These are phyloP conservation scores for Geotrypetes seraphini DNA, from an alignment of 2,797 vertebrate species.

Conservation along the genomic window DNA sequence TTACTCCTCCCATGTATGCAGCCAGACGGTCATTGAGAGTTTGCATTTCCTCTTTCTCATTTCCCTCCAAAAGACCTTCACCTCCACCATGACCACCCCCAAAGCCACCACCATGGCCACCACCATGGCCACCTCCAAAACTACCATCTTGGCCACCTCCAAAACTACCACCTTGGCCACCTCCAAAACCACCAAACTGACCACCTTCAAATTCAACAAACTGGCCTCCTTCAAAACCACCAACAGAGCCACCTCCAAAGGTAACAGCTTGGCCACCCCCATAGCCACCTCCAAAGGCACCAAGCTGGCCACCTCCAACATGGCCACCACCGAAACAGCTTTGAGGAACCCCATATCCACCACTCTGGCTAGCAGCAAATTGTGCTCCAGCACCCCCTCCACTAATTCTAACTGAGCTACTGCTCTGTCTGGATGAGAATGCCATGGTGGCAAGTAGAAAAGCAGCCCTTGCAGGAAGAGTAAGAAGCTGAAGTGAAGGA, in stretches of 20 bases:
- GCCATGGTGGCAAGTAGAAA: not conserved
- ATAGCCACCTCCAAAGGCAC: too few relatives aligned
- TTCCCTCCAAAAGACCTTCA: slow-evolving; percentile 14
- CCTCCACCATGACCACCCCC: not conserved
- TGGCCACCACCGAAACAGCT: too few relatives aligned
- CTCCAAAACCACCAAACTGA: too few relatives aligned
- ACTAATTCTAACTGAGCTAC: not conserved
- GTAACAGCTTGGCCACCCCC: too few relatives aligned
- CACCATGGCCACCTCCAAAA: slow-evolving; percentile 9
- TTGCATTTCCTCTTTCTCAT: slow-evolving; percentile 69
- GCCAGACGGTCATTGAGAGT: slow-evolving; percentile 67
- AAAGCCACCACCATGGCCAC: not conserved
- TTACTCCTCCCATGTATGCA: slow-evolving; percentile 59
- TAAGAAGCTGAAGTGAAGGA: not conserved
- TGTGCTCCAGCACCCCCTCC: too few relatives aligned
- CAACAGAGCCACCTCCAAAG: too few relatives aligned
- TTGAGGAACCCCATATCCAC: too few relatives aligned
- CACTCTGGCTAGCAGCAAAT: not conserved
- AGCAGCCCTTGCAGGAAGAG: not conserved
- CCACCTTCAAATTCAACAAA: too few relatives aligned
- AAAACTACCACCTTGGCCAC: too few relatives aligned
- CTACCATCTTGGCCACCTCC: slow-evolving; percentile 17
- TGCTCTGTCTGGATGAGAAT: not conserved
- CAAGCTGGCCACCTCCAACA: too few relatives aligned
- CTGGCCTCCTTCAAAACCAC: not conserved